phyloP scores from a whole-genome alignment of 23 tunicate genomes.

The Trididemnum clinides region DNA sequence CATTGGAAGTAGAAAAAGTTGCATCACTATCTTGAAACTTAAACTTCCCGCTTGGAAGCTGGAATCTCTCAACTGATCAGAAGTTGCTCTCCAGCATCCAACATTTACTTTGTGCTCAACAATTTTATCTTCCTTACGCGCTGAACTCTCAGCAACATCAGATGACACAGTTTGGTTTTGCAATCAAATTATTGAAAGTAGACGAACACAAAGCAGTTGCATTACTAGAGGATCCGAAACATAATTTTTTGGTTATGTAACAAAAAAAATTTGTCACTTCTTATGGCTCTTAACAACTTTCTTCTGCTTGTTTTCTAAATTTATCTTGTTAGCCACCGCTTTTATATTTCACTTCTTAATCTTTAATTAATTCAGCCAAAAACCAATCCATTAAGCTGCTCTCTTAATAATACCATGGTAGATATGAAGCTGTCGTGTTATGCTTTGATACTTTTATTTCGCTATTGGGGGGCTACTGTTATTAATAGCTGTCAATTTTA shows the following conservation, averaged over 20 bases:
- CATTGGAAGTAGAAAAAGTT: constrained; percentile 16
- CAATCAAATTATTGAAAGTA: constrained; percentile 1
- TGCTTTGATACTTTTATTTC: no score
- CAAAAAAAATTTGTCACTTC: not conserved
- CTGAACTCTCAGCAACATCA: constrained; percentile 37
- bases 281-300: not conserved
- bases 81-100: constrained; percentile 37
- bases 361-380: not conserved
- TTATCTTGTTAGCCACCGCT: constrained; percentile 3
- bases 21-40: constrained; percentile 36
- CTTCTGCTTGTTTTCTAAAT: constrained; percentile 15
- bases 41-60: constrained; percentile 9
- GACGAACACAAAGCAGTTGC: no score
- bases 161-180: not conserved
- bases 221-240: no score
- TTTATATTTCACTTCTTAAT: not conserved
- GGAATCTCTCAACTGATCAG: constrained; percentile 33
- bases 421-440: no score
- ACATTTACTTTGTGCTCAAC: not conserved
- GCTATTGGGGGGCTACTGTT: no score
- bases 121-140: not conserved
- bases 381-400: no score
- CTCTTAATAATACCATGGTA: no score
- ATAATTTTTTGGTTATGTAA: constrained; percentile 13
- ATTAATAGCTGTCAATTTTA: no score